A percentile compares a stretch with the other conserved stretches of the same genome.
These are phyloP conservation scores for Tolypeutes matacus DNA, from an alignment of 2,797 vertebrate genomes.

Conservation along the genomic window DNA sequence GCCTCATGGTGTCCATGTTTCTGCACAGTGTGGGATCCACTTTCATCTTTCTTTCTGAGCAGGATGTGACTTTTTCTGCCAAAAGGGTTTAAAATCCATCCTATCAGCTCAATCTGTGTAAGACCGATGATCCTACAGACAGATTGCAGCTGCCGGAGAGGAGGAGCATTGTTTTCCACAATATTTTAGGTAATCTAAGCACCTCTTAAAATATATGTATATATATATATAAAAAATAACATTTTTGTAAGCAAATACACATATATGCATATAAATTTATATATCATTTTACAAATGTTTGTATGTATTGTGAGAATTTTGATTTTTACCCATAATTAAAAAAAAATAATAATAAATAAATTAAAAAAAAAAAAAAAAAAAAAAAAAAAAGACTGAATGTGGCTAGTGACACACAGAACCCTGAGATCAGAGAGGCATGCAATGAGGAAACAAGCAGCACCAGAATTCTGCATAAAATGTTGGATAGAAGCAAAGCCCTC, in stretches of 20 bases:
- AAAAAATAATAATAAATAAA: too few species aligned
- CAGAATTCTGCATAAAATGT: neutral
- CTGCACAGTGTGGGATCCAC: conserved; percentile 55
- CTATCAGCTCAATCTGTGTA: conserved; percentile 65
- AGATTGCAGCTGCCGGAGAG: conserved; percentile 64
- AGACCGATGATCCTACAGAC: conserved; percentile 71
- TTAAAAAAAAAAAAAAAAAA: too few species aligned
- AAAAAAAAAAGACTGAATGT: neutral
- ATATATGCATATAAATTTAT: too few species aligned
- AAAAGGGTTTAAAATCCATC: conserved; percentile 73
- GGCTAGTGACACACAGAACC: conserved; percentile 50
- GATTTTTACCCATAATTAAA: too few species aligned
- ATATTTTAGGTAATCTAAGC: too few species aligned
- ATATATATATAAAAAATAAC: too few species aligned
- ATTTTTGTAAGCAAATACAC: too few species aligned
- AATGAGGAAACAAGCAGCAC: conserved; percentile 2
- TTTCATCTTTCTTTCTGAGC: conserved; percentile 74
- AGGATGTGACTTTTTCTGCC: conserved; percentile 76
- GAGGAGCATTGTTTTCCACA: conserved; percentile 45
- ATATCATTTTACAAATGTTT: too few species aligned
- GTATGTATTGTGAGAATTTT: too few species aligned
- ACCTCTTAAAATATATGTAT: too few species aligned
- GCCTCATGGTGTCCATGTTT: neutral
- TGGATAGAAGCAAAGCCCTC: too few species aligned
- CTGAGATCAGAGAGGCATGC: conserved; percentile 60